Evolutionary conservation across 1,140 invertebrate species (phyloP).

Genomic region (Muscidifurax raptorellus): DNA sequence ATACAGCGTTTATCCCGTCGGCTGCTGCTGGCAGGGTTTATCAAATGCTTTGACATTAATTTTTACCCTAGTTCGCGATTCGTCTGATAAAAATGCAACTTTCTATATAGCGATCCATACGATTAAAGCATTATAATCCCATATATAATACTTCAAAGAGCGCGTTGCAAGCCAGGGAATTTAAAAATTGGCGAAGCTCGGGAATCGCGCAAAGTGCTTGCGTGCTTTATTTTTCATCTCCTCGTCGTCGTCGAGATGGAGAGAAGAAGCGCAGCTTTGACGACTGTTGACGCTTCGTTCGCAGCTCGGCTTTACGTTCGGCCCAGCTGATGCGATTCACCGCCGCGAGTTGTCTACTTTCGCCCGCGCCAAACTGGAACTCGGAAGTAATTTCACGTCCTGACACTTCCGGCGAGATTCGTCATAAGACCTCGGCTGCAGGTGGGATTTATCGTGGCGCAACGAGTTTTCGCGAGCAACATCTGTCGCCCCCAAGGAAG

Average conservation of each 20-base stretch:
- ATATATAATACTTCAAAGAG: neutral
- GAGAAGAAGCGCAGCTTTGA: neutral
- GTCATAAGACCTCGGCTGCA: slow-evolving; percentile 59
- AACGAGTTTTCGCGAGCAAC: neutral
- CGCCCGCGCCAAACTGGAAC: slow-evolving; percentile 40
- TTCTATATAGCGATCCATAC: neutral
- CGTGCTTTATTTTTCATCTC: neutral
- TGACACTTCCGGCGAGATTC: slow-evolving; percentile 62
- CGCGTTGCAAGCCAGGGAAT: neutral
- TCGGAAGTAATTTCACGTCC: slow-evolving; percentile 63
- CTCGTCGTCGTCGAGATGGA: too few species aligned
- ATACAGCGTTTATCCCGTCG: neutral
- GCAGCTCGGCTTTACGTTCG: slow-evolving; percentile 57
- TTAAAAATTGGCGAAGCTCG: neutral
- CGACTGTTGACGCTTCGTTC: slow-evolving; percentile 48
- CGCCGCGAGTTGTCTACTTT: slow-evolving; percentile 53
- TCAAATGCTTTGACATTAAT: neutral
- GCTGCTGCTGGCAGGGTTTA: too few species aligned
- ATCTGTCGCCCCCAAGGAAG: neutral
- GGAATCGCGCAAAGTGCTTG: slow-evolving; percentile 2
- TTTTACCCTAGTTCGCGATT: neutral
- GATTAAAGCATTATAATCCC: neutral
- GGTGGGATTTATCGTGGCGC: slow-evolving; percentile 65
- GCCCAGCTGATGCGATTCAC: slow-evolving; percentile 55
- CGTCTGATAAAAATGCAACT: neutral